Conservation (phyloP, 1,140 invertebrate species). For the Semibalanus balanoides region DNA sequence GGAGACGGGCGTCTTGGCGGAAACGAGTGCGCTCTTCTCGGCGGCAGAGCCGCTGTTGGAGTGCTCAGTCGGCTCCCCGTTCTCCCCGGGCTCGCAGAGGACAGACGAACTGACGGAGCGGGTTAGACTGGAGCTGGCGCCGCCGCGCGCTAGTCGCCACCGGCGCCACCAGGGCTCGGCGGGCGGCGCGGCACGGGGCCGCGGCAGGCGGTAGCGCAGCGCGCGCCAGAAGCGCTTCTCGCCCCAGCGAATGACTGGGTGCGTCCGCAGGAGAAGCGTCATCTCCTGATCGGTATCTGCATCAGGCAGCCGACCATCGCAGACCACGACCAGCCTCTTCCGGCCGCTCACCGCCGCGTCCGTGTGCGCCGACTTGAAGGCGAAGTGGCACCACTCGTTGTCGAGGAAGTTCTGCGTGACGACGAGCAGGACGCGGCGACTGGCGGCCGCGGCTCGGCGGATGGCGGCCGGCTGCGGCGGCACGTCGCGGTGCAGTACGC, state of each 20-base stretch:
- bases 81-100: not conserved
- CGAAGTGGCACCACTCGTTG: conserved; percentile 85
- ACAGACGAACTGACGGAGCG: not conserved
- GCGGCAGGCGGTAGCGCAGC: conserved; percentile 66
- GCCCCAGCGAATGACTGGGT: conserved; percentile 77
- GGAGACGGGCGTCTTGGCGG: not conserved
- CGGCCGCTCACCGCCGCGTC: conserved; percentile 65
- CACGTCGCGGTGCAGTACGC: conserved; percentile 80
- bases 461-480: conserved; percentile 45
- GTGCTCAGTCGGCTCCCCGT: not conserved
- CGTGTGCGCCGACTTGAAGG: conserved; percentile 85
- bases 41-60: not conserved
- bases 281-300: conserved; percentile 72
- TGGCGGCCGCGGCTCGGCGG: conserved; percentile 78
- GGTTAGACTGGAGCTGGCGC: not conserved
- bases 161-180: not conserved
- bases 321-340: conserved; percentile 65
- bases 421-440: conserved; percentile 73
- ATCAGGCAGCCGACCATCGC: conserved; percentile 67
- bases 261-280: conserved; percentile 75
- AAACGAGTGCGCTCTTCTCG: not conserved
- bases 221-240: conserved; percentile 89
- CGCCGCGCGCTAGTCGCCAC: not conserved
- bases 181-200: not conserved
- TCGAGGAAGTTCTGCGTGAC: conserved; percentile 85